A percentile compares a stretch with the other conserved stretches of the same genome.
Conservation (phyloP, 2,888 invertebrate species). For the Brachylomia viminalis region DNA sequence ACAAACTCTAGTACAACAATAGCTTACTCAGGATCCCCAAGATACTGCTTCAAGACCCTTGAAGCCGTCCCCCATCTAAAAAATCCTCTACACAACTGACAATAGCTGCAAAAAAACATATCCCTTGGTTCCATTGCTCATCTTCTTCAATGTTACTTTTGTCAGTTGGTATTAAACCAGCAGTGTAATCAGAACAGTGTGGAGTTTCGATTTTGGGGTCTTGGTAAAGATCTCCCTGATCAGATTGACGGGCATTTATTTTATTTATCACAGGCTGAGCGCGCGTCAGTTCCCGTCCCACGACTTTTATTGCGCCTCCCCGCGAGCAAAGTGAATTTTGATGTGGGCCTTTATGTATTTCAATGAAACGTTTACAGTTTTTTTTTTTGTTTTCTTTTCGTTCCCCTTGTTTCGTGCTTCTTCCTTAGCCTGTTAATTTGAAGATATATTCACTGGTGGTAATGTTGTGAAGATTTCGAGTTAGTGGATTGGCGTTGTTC, state of each 20-base stretch:
- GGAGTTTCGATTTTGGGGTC: slow-evolving; percentile 47
- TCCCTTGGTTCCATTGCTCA: slow-evolving; percentile 37
- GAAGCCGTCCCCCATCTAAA: slow-evolving; percentile 54
- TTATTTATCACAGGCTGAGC: slow-evolving; percentile 76
- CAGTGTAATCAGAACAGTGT: slow-evolving; percentile 52
- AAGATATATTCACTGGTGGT: slow-evolving; percentile 59
- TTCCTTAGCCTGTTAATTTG: slow-evolving; percentile 63
- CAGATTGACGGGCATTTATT: slow-evolving; percentile 73
- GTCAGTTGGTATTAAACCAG: slow-evolving; percentile 32
- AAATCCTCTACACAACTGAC: slow-evolving; percentile 59
- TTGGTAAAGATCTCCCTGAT: slow-evolving; percentile 65
- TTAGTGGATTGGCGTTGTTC: slow-evolving; percentile 23
- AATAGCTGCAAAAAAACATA: slow-evolving; percentile 39
- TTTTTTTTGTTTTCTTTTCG: slow-evolving; percentile 60
- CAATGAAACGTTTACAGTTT: slow-evolving; percentile 81
- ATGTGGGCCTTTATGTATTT: slow-evolving; percentile 83
- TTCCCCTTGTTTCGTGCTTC: slow-evolving; percentile 53
- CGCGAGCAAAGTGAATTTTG: slow-evolving; percentile 87
- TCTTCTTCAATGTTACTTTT: slow-evolving; percentile 12
- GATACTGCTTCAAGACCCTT: slow-evolving; percentile 62
- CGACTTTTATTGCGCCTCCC: slow-evolving; percentile 78
- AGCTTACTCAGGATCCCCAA: slow-evolving; percentile 67
- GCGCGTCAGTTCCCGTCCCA: slow-evolving; percentile 70
- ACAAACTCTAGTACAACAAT: slow-evolving; percentile 62
- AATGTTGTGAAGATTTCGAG: slow-evolving; percentile 43